Evolutionary conservation across 1,140 invertebrate genomes (phyloP).

Genomic region (Ips nitidus): DNA sequence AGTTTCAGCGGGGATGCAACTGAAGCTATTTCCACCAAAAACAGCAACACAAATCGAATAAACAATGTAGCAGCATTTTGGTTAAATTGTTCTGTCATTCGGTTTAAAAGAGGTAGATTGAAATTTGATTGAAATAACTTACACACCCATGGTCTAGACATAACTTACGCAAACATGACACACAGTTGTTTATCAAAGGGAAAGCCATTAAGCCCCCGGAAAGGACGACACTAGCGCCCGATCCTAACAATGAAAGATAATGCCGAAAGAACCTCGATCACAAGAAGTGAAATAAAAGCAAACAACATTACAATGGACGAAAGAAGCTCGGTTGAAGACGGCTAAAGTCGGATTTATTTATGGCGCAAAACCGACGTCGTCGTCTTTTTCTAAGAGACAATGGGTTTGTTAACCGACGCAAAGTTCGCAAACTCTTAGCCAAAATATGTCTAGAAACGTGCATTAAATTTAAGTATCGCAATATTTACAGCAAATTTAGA

Average conservation of each 20-base stretch:
- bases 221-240: background rate
- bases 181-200: slow-evolving; percentile 1
- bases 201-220: slow-evolving; percentile 1
- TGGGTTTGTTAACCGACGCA: slow-evolving; percentile 15
- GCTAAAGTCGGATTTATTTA: slow-evolving; percentile 15
- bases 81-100: too few species aligned
- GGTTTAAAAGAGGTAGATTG: too few species aligned
- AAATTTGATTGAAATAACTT: too few species aligned
- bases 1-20: too few species aligned
- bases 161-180: background rate
- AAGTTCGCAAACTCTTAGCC: slow-evolving; percentile 5
- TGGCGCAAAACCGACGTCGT: slow-evolving; percentile 4
- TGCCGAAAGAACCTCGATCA: slow-evolving; percentile 4
- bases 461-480: too few species aligned
- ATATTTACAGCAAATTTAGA: too few species aligned
- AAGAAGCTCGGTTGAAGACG: slow-evolving; percentile 5
- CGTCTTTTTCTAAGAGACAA: slow-evolving; percentile 1
- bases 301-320: slow-evolving; percentile 7
- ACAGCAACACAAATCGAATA: too few species aligned
- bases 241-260: slow-evolving; percentile 4
- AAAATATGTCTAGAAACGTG: background rate
- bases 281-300: slow-evolving; percentile 4
- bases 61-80: too few species aligned
- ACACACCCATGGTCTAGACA: background rate
- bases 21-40: too few species aligned